phyloP scores from a whole-genome alignment of 2,797 vertebrate genomes.

The Podargus strigoides region DNA sequence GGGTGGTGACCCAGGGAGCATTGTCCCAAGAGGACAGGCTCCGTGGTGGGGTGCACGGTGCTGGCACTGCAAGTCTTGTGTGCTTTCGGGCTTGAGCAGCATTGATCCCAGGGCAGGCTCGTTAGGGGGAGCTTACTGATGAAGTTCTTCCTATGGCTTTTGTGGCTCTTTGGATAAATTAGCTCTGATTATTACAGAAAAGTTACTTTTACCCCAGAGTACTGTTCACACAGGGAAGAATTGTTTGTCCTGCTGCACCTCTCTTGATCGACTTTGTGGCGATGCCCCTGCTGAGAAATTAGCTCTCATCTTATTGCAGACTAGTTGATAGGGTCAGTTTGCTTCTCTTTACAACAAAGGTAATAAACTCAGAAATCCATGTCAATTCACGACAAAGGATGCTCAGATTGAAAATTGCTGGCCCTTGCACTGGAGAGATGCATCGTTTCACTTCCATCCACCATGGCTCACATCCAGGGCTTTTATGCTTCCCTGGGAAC shows the following conservation, averaged over 20 bases:
- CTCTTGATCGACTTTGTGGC: background rate
- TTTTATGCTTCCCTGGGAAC: background rate
- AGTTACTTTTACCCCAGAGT: background rate
- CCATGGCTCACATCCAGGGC: background rate
- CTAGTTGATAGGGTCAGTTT: background rate
- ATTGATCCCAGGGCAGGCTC: background rate
- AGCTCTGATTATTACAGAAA: background rate
- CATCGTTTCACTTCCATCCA: background rate
- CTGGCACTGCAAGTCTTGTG: rapidly evolving
- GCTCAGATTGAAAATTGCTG: background rate
- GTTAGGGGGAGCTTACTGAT: background rate
- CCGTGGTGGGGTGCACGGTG: background rate
- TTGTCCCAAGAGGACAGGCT: rapidly evolving
- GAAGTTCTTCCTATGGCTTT: background rate
- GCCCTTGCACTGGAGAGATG: background rate
- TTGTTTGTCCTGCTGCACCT: background rate
- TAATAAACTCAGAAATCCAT: background rate
- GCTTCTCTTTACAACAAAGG: background rate
- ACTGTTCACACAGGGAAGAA: rapidly evolving
- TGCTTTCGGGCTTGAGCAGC: background rate
- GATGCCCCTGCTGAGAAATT: background rate
- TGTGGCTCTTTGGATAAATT: background rate
- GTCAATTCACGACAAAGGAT: background rate
- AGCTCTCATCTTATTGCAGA: background rate
- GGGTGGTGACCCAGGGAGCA: background rate